A percentile compares a stretch with the other conserved stretches of the same genome.
phyloP scores from a whole-genome alignment of 2,113 vertebrate genomes.

The Sturnira hondurensis region DNA sequence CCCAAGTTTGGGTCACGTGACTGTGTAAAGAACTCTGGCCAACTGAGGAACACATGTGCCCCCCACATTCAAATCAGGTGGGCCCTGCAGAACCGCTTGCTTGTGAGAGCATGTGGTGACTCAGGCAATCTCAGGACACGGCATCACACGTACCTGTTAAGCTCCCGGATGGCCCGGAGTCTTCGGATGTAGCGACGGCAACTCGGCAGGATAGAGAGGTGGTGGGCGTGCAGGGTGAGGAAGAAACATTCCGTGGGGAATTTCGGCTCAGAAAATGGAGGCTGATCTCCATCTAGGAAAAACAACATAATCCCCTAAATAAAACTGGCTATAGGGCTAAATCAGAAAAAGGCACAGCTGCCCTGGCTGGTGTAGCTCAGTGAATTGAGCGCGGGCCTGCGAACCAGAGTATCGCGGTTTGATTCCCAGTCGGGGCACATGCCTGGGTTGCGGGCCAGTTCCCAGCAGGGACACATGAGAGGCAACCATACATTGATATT shows the following conservation, averaged over 20 bases:
- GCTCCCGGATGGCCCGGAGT: constrained; percentile 94
- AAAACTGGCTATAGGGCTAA: not conserved
- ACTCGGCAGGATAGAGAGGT: constrained; percentile 95
- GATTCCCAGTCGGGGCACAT: too few relatives aligned
- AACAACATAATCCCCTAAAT: not conserved
- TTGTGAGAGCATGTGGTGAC: not conserved
- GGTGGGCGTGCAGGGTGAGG: constrained; percentile 95
- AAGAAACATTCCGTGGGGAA: constrained; percentile 99
- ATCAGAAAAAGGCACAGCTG: too few relatives aligned
- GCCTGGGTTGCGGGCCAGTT: too few relatives aligned
- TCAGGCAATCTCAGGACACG: fast-evolving
- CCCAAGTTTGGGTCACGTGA: not conserved
- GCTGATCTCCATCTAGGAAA: constrained; percentile 86
- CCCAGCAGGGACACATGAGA: too few relatives aligned
- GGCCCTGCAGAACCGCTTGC: not conserved
- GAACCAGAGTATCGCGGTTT: too few relatives aligned
- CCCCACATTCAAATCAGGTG: not conserved
- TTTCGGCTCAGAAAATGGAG: constrained; percentile 93
- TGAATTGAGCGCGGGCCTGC: too few relatives aligned
- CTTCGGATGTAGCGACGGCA: constrained; percentile 97
- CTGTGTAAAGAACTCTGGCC: not conserved
- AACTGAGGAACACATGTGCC: fast-evolving
- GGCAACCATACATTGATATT: too few relatives aligned
- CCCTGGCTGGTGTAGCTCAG: too few relatives aligned
- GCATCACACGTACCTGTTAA: constrained; percentile 88